phyloP scores from a whole-genome alignment of 2,888 invertebrate species.

The Tachina fera region DNA sequence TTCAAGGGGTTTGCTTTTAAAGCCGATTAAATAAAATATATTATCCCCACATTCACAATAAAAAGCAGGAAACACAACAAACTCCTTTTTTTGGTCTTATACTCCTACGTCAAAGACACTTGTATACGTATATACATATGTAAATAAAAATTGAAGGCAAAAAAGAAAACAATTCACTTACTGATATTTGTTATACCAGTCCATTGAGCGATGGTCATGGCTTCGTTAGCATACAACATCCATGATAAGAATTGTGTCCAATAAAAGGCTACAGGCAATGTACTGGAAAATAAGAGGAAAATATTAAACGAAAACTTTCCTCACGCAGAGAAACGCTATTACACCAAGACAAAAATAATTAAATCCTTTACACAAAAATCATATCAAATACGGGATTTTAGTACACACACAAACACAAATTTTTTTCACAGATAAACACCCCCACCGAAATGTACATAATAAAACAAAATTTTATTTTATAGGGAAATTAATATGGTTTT shows the following conservation, averaged over 20 bases:
- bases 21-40: not conserved
- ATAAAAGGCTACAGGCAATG: slow-evolving; percentile 87
- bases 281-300: slow-evolving; percentile 83
- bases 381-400: not conserved
- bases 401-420: not conserved
- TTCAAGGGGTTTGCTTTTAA: too few relatives aligned
- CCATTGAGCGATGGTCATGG: slow-evolving; percentile 92
- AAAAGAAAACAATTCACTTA: slow-evolving; percentile 72
- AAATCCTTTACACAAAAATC: slow-evolving; percentile 20
- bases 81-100: not conserved
- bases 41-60: not conserved
- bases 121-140: not conserved
- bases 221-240: slow-evolving; percentile 94
- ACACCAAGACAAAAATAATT: not conserved
- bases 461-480: not conserved
- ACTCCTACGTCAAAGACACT: not conserved
- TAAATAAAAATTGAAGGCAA: not conserved
- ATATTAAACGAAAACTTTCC: not conserved
- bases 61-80: not conserved
- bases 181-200: slow-evolving; percentile 85
- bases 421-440: not conserved
- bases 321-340: not conserved
- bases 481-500: not conserved
- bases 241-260: slow-evolving; percentile 93
- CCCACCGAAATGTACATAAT: not conserved